These are phyloP conservation scores for Crotalus horridus DNA, from an alignment of 2,113 vertebrate species.

Conservation along the genomic window DNA sequence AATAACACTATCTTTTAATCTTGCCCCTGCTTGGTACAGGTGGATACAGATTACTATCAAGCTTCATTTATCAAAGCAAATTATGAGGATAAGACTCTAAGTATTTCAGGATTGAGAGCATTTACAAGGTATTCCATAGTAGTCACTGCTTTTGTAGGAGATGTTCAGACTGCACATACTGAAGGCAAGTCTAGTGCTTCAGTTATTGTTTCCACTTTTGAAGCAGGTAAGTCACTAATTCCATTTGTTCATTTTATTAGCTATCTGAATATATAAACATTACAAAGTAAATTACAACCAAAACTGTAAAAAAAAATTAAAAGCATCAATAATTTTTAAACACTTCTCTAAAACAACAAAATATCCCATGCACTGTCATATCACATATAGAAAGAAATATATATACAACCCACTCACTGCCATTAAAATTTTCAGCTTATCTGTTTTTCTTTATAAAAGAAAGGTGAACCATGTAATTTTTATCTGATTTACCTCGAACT, in stretches of 20 bases:
- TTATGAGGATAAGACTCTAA: constrained; percentile 73
- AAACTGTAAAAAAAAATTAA: neutral
- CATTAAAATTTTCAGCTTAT: neutral
- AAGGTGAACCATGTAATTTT: neutral
- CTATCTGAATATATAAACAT: neutral
- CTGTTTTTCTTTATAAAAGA: constrained; percentile 9
- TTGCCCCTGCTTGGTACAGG: constrained; percentile 63
- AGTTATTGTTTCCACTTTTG: constrained; percentile 80
- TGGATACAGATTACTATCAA: constrained; percentile 77
- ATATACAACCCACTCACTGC: neutral
- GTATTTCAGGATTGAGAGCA: constrained; percentile 82
- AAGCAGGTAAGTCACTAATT: constrained; percentile 77
- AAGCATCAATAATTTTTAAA: neutral
- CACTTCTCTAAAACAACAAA: neutral
- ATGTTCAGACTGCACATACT: constrained; percentile 64
- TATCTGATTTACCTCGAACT: neutral
- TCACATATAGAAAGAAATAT: neutral
- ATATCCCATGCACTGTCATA: neutral
- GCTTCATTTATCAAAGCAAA: constrained; percentile 73
- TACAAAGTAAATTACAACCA: neutral
- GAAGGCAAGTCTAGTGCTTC: constrained; percentile 80
- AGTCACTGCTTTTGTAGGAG: constrained; percentile 84
- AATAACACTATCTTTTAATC: neutral
- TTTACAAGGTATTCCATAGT: constrained; percentile 86
- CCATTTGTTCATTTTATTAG: neutral